Evolutionary conservation across 1,140 invertebrate species (phyloP).

Genomic region (Eriocheir sinensis): DNA sequence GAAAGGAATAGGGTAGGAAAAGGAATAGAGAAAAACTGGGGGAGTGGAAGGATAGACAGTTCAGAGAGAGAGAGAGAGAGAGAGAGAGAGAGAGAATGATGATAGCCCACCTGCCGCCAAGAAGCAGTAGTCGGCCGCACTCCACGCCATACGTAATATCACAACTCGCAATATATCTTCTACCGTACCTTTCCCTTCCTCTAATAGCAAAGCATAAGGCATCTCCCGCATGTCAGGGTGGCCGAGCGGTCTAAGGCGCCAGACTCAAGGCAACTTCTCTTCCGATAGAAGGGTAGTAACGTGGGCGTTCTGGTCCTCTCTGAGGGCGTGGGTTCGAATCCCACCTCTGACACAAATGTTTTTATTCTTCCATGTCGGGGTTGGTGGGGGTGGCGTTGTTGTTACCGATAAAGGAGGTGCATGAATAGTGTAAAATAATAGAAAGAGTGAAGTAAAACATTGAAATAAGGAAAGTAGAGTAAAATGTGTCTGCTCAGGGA

Average conservation of each 20-base stretch:
- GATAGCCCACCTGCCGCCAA: too few relatives aligned
- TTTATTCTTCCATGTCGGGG: neutral
- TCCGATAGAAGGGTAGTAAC: too few relatives aligned
- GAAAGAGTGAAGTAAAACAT: too few relatives aligned
- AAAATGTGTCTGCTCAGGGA: too few relatives aligned
- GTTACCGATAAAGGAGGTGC: neutral
- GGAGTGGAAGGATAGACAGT: neutral
- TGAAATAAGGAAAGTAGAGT: too few relatives aligned
- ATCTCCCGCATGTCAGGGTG: conserved; percentile 75
- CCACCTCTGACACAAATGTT: conserved; percentile 70
- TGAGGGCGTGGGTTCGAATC: conserved; percentile 79
- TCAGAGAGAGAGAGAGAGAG: neutral
- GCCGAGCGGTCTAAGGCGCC: conserved; percentile 80
- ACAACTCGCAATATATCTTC: neutral
- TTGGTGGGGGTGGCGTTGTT: neutral
- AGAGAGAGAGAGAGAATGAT: neutral
- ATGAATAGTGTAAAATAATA: too few relatives aligned
- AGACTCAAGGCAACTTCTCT: conserved; percentile 78
- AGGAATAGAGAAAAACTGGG: neutral
- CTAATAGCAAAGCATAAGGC: too few relatives aligned
- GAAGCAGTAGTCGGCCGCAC: too few relatives aligned
- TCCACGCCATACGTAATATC: too few relatives aligned
- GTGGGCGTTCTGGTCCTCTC: conserved; percentile 77
- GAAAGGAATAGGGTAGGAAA: neutral
- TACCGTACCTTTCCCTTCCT: too few relatives aligned